phyloP scores from a whole-genome alignment of 30 jellyfish, hydroid and myxozoan species.

The Turritopsis rubra region DNA sequence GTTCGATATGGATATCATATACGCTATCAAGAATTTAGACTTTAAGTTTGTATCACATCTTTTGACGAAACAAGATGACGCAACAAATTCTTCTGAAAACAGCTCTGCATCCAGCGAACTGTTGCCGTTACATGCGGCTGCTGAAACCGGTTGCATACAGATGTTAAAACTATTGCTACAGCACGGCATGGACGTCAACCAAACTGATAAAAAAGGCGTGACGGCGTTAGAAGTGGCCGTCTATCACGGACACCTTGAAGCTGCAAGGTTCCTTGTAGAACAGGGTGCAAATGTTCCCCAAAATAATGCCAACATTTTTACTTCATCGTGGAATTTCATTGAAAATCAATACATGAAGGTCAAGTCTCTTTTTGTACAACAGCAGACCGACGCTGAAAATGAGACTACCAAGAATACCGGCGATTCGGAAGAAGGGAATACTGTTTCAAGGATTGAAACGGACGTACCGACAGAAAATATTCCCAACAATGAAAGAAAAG shows the following conservation, averaged over 20 bases:
- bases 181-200: slow-evolving; percentile 7
- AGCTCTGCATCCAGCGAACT: background rate
- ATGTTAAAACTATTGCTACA: background rate
- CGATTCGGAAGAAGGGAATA: background rate
- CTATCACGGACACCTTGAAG: background rate
- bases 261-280: background rate
- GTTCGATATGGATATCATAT: background rate
- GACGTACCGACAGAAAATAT: background rate
- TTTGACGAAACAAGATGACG: background rate
- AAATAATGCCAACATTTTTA: background rate
- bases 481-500: background rate
- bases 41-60: slow-evolving; percentile 2
- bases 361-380: background rate
- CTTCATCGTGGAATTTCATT: background rate
- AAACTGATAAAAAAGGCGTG: background rate
- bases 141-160: background rate
- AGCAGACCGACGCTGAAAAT: background rate
- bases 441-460: background rate
- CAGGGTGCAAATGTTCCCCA: background rate
- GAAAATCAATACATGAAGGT: background rate
- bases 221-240: slow-evolving; percentile 1
- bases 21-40: slow-evolving; percentile 1
- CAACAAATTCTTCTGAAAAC: background rate
- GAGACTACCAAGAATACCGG: background rate
- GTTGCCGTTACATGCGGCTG: slow-evolving; percentile 4